Conservation (phyloP, 2,113 vertebrate genomes). For the Sardina pilchardus region DNA sequence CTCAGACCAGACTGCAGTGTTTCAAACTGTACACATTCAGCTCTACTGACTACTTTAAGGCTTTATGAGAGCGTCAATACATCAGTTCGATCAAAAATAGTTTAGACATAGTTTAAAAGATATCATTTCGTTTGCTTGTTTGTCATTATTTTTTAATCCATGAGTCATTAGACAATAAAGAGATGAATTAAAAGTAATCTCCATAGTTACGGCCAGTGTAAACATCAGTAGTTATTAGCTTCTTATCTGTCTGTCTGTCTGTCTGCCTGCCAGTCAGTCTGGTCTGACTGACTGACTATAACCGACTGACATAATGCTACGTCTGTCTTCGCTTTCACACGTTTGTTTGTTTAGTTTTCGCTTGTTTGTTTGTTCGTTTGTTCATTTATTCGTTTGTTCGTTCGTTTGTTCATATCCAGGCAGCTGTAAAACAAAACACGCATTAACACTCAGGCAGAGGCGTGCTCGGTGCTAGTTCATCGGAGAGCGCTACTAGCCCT, state of each 20-base stretch:
- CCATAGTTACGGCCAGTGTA: constrained; percentile 50
- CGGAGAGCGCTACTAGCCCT: constrained; percentile 94
- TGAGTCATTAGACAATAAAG: constrained; percentile 7
- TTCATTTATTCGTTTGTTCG: constrained; percentile 24
- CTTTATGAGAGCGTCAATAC: constrained; percentile 19
- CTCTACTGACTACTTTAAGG: not conserved
- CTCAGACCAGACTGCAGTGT: not conserved
- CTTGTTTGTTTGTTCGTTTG: constrained; percentile 35
- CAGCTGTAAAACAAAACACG: constrained; percentile 86
- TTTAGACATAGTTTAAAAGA: constrained; percentile 9
- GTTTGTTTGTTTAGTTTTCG: constrained; percentile 31
- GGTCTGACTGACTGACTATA: constrained; percentile 39
- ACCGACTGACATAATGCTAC: constrained; percentile 6
- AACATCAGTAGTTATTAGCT: constrained; percentile 47
- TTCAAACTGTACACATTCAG: constrained; percentile 4
- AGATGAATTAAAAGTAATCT: constrained; percentile 20
- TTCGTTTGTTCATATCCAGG: constrained; percentile 54
- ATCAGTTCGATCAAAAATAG: constrained; percentile 13
- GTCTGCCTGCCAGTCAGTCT: constrained; percentile 77
- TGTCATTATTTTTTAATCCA: constrained; percentile 16
- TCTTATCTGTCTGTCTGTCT: constrained; percentile 72
- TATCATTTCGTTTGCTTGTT: not conserved
- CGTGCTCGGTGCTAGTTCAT: constrained; percentile 80
- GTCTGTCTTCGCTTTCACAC: constrained; percentile 1
- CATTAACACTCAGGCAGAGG: constrained; percentile 79